Percentiles rank a stretch among this genome's conserved stretches.
Conservation (phyloP, 2,888 invertebrate species). For the Diogma glabrata region DNA sequence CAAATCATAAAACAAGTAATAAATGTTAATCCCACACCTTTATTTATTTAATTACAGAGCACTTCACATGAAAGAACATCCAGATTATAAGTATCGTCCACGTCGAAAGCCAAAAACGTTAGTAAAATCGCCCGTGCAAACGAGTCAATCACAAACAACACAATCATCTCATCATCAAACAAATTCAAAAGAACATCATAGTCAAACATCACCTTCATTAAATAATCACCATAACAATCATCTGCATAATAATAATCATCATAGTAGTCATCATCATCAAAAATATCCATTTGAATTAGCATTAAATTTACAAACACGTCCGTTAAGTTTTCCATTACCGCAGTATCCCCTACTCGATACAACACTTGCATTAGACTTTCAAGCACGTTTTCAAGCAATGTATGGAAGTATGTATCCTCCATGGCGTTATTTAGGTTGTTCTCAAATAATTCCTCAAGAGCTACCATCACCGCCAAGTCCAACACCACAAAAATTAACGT, state of each 20-base stretch:
- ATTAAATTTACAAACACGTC: conserved; percentile 29
- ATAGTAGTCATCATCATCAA: conserved; percentile 15
- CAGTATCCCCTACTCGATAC: conserved; percentile 35
- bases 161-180: conserved; percentile 12
- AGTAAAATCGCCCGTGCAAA: conserved; percentile 44
- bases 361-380: conserved; percentile 34
- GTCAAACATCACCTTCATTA: conserved; percentile 2
- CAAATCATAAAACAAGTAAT: too few species aligned
- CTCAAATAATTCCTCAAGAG: conserved; percentile 32
- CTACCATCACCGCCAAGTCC: conserved; percentile 32
- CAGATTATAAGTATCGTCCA: conserved; percentile 85
- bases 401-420: conserved; percentile 35
- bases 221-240: conserved; percentile 10
- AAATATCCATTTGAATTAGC: conserved; percentile 35
- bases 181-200: conserved; percentile 10
- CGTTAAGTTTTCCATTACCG: conserved; percentile 23
- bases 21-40: too few species aligned
- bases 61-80: conserved; percentile 87
- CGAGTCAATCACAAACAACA: conserved; percentile 20
- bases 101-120: conserved; percentile 77
- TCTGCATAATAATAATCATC: conserved; percentile 11
- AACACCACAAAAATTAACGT: background rate
- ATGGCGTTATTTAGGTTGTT: conserved; percentile 33
- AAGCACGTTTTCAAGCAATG: conserved; percentile 35
- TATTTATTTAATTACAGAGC: conserved; percentile 45